Conservation (phyloP, 2,888 invertebrate species). For the Phytoseiulus persimilis region DNA sequence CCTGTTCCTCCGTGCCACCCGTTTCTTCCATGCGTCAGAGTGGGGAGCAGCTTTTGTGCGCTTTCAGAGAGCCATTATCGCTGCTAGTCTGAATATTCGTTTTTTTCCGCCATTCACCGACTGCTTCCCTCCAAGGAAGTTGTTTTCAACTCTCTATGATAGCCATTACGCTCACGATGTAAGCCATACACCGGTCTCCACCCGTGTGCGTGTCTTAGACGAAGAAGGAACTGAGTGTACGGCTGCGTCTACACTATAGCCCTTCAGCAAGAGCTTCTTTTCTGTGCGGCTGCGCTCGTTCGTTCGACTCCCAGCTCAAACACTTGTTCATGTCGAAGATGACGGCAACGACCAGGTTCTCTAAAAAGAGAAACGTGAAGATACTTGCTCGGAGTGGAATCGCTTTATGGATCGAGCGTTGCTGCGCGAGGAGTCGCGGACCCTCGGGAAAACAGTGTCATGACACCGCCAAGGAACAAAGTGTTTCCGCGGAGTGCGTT, state of each 20-base stretch:
- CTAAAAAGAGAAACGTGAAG: neutral
- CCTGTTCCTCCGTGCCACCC: neutral
- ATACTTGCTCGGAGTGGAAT: neutral
- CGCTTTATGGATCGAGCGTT: neutral
- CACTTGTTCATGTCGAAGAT: no score
- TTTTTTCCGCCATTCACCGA: neutral
- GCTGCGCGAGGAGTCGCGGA: neutral
- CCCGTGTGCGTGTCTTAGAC: neutral
- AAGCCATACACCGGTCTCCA: neutral
- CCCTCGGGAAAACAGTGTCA: neutral
- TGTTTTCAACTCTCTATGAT: neutral
- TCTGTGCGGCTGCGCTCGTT: no score
- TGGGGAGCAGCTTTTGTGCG: neutral
- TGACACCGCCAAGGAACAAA: neutral
- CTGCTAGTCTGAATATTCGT: neutral
- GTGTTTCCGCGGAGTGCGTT: neutral
- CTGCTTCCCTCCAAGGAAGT: neutral
- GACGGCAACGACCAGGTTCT: no score
- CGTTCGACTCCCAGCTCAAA: no score
- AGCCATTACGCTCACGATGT: neutral
- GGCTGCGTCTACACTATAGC: no score
- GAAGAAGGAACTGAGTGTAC: neutral
- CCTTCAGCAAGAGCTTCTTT: no score
- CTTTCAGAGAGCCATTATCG: neutral
- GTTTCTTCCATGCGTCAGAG: neutral